Evolutionary conservation across 2,113 vertebrate species (phyloP), one percentile per base, ranked within the genome.

Genomic region (Chitala chitala): DNA sequence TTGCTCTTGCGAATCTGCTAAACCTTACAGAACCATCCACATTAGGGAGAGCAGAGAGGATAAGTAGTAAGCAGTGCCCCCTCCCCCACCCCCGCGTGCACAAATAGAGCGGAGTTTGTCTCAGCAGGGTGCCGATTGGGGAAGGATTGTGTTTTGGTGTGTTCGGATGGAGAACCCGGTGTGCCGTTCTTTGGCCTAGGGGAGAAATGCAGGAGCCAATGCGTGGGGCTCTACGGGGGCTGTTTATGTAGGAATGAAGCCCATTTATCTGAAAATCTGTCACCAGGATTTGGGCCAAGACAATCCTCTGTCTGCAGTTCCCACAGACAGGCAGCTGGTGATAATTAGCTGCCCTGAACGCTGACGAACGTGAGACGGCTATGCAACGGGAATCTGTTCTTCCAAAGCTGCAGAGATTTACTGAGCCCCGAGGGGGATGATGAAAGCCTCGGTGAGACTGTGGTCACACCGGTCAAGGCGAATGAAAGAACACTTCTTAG

Each of bases 301-400:
- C 15, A 8, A 15, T 26, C 48, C 81, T 80, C 72, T 61, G 75
- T 58, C 40, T n/a, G n/a, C n/a, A n/a, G n/a, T n/a, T 65, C 72
- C 66, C 72, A n/a, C 29, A 54, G 73, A 31, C 75, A 58, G 78
- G 77, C 42, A 33, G 79, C 29, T 79, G 68, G 69, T 55, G 74
- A 64, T 81, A 78, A 81, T 79, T 79, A 78, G 59, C 68, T 74
- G 74, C 50, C 75, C 48, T 81, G 72, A 78, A 77, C 71, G 78
- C 71, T 69, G 80, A 84, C 81, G 74, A 73, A 75, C 81, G 61
- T 79, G 73, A 76, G 73, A 74, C 55, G 66, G 36, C 24, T 22
- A n/a, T 83, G 75, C 33, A 73, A 73, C 72, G 81, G 79, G 38
- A 70, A 65, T 24, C 38, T n/a, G 10, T 72, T 76, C 55, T 63